These are phyloP conservation scores for Myotis yumanensis DNA, from an alignment of 2,113 vertebrate genomes.

Conservation along the genomic window DNA sequence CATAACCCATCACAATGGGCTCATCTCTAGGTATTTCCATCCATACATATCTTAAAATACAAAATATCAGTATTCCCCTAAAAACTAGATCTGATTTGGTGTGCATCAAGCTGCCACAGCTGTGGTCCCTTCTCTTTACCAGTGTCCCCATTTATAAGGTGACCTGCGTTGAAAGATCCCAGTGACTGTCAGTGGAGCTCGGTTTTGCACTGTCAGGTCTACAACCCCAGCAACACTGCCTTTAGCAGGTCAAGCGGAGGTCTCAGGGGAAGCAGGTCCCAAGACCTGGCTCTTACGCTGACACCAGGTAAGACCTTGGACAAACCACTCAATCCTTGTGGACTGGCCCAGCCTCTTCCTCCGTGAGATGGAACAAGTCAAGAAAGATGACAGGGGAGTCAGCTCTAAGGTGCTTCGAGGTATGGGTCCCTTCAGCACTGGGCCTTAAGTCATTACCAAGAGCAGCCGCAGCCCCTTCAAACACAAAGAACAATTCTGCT, in stretches of 20 bases:
- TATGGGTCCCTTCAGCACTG: neutral
- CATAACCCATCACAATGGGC: neutral
- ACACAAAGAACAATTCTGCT: neutral
- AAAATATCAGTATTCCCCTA: neutral
- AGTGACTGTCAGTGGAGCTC: neutral
- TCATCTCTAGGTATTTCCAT: neutral
- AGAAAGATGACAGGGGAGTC: neutral
- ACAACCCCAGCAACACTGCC: neutral
- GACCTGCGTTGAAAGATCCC: neutral
- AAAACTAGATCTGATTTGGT: neutral
- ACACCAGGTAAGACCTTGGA: neutral
- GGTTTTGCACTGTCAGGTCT: neutral
- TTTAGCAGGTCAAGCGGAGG: neutral
- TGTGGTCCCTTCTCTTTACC: neutral
- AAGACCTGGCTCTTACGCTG: neutral
- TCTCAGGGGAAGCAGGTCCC: neutral
- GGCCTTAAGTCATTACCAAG: neutral
- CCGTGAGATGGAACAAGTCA: neutral
- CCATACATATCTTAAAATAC: neutral
- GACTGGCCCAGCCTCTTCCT: neutral
- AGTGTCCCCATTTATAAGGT: neutral
- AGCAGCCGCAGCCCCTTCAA: neutral
- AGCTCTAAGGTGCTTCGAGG: neutral
- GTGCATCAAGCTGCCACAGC: neutral
- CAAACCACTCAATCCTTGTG: neutral